Conservation (phyloP, 2,888 invertebrate genomes). For the Synergus itoensis region DNA sequence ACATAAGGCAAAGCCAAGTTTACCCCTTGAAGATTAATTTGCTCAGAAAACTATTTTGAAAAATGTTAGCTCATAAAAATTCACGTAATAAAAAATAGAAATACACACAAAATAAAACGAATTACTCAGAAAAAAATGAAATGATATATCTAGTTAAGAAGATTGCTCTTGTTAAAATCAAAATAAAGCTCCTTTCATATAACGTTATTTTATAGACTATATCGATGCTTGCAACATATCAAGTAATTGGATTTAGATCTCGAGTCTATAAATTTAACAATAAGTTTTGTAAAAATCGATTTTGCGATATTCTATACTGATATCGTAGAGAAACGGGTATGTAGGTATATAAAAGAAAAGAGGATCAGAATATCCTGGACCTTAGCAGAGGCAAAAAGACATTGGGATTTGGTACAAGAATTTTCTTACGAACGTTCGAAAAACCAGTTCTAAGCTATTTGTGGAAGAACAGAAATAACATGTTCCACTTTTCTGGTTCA, state of each 20-base stretch:
- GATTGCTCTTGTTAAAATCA: neutral
- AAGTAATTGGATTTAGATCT: slow-evolving; percentile 20
- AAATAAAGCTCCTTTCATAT: neutral
- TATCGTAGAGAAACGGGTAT: neutral
- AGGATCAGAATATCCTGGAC: neutral
- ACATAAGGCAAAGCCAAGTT: neutral
- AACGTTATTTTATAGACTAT: neutral
- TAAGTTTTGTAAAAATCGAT: neutral
- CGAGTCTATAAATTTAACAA: slow-evolving; percentile 20
- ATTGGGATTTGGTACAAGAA: neutral
- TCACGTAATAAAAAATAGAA: too few relatives aligned
- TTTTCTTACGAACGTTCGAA: slow-evolving; percentile 1
- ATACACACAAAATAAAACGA: neutral
- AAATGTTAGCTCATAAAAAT: neutral
- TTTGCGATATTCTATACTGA: slow-evolving; percentile 13
- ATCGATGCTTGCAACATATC: neutral
- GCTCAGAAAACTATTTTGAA: neutral
- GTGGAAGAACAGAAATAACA: slow-evolving; percentile 6
- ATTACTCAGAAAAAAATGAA: neutral
- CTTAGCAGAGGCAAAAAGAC: slow-evolving; percentile 1
- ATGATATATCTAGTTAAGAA: neutral
- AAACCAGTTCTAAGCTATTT: slow-evolving; percentile 15
- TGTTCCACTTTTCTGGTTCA: neutral
- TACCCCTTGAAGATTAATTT: neutral
- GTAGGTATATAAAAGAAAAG: neutral